phyloP scores from a whole-genome alignment of 2,113 vertebrate species.

The Garra rufa region DNA sequence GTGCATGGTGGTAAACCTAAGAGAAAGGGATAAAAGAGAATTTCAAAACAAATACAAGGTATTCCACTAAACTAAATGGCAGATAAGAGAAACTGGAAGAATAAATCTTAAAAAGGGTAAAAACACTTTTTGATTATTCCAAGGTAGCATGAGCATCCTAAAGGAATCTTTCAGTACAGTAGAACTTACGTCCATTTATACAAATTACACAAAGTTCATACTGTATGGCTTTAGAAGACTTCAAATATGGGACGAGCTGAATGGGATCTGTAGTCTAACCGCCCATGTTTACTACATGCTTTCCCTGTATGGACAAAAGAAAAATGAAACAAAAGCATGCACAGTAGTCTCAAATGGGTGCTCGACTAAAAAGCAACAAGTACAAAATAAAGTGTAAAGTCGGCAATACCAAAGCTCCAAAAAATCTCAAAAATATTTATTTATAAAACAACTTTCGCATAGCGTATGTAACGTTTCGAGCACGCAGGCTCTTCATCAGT shows the following conservation, averaged over 20 bases:
- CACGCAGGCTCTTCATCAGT: too few species aligned
- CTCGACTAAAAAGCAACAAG: too few species aligned
- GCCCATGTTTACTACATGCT: neutral
- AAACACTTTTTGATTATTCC: neutral
- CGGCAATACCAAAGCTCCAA: too few species aligned
- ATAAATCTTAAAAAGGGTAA: neutral
- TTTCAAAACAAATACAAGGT: neutral
- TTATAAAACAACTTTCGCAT: too few species aligned
- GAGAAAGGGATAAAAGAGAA: constrained; percentile 50
- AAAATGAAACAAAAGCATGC: too few species aligned
- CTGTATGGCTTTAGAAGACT: neutral
- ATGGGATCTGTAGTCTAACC: neutral
- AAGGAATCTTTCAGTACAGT: too few species aligned
- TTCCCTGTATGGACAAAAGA: neutral
- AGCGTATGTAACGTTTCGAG: too few species aligned
- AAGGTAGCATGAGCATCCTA: neutral
- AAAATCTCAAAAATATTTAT: too few species aligned
- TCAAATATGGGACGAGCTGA: neutral
- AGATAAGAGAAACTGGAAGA: constrained; percentile 31
- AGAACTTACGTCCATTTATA: neutral
- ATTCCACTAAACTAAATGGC: constrained; percentile 52
- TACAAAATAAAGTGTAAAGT: too few species aligned
- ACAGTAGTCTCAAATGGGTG: too few species aligned
- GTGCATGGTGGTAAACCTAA: constrained; percentile 88
- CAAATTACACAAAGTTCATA: neutral